Conservation (phyloP, 1,140 invertebrate species). For the Apocrypta bakeri region DNA sequence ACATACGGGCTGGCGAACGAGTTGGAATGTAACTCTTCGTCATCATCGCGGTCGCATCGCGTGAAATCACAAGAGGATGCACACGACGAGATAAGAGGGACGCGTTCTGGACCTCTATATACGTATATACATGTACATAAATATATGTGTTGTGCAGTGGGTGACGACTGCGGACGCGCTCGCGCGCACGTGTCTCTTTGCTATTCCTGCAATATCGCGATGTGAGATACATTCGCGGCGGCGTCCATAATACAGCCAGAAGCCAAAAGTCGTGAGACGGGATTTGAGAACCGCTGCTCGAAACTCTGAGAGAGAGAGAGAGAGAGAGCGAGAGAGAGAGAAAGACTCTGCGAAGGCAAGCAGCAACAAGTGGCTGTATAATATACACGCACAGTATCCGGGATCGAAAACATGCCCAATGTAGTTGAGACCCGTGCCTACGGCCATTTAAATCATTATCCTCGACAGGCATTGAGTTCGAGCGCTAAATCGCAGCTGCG, state of each 20-base stretch:
- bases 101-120: too few species aligned
- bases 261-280: too few species aligned
- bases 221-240: too few species aligned
- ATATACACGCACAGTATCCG: not conserved
- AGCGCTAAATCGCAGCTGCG: too few species aligned
- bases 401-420: not conserved
- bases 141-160: too few species aligned
- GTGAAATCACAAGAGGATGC: not conserved
- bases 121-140: too few species aligned
- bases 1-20: not conserved
- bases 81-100: too few species aligned
- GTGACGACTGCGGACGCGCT: too few species aligned
- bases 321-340: not conserved
- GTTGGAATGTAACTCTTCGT: not conserved
- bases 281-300: constrained; percentile 8
- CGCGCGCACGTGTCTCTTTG: not conserved
- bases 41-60: not conserved
- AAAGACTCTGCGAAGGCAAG: not conserved
- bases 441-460: not conserved
- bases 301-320: too few species aligned
- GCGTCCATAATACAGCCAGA: too few species aligned
- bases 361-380: not conserved
- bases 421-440: not conserved
- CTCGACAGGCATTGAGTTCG: too few species aligned
- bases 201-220: too few species aligned